A percentile compares a stretch with the other conserved stretches of the same genome.
phyloP scores from a whole-genome alignment of 2,113 vertebrate genomes.

The Microtus montanus region DNA sequence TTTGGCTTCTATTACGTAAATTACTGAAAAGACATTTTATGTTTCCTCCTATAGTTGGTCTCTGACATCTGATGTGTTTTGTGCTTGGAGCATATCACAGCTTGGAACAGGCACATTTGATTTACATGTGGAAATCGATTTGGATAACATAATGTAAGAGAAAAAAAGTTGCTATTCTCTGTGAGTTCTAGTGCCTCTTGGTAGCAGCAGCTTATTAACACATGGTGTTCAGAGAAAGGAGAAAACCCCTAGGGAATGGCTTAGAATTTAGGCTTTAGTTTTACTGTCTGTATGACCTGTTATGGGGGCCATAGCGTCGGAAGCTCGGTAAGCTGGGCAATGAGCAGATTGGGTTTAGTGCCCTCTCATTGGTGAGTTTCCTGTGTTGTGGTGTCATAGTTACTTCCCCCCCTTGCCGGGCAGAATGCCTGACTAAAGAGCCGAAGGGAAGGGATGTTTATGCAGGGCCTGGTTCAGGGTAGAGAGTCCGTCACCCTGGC shows the following conservation, averaged over 20 bases:
- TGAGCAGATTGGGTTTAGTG: neutral
- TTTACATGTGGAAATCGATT: neutral
- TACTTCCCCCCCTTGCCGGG: neutral
- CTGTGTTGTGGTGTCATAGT: neutral
- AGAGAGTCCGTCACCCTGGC: neutral
- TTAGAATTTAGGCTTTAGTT: neutral
- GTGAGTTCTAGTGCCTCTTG: neutral
- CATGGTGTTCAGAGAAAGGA: neutral
- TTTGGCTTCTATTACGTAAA: neutral
- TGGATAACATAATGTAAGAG: neutral
- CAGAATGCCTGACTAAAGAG: neutral
- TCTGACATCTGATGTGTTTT: slow-evolving; percentile 7
- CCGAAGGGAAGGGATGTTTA: neutral
- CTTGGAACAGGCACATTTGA: neutral
- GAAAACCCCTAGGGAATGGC: neutral
- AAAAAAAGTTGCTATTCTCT: neutral
- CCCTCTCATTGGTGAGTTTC: neutral
- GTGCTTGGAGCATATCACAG: fast-evolving
- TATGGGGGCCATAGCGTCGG: neutral
- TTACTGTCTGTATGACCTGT: neutral
- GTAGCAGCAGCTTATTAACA: neutral
- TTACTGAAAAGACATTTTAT: neutral
- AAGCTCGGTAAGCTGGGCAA: neutral
- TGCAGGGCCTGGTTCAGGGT: neutral
- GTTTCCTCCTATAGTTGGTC: neutral